phyloP scores from a whole-genome alignment of 2,888 invertebrate genomes.

The Agonopterix subpropinquella region DNA sequence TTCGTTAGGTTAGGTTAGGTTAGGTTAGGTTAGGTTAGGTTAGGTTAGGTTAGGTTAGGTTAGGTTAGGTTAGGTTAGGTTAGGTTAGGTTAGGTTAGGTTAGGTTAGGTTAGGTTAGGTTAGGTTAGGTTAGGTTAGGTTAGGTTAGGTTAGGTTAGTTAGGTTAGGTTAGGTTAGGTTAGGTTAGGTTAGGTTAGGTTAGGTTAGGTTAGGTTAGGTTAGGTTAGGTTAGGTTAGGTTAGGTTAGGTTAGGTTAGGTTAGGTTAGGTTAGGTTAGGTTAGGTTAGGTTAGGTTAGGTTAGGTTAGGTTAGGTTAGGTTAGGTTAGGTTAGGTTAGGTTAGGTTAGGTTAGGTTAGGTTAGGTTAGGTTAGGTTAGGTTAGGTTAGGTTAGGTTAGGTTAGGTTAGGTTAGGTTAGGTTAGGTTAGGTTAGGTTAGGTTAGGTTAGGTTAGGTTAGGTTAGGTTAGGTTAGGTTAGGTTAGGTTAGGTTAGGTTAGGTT shows the following conservation, averaged over 20 bases:
- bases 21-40: slow-evolving; percentile 8
- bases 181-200: slow-evolving; percentile 15
- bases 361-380: slow-evolving; percentile 10
- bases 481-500: slow-evolving; percentile 13
- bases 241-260: slow-evolving; percentile 16
- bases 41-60: slow-evolving; percentile 19
- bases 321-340: slow-evolving; percentile 11
- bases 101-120: slow-evolving; percentile 15
- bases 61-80: slow-evolving; percentile 21
- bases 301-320: slow-evolving; percentile 11
- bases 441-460: slow-evolving; percentile 15
- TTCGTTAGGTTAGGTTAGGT: slow-evolving; percentile 9
- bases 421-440: slow-evolving; percentile 13
- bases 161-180: slow-evolving; percentile 13
- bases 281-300: slow-evolving; percentile 12
- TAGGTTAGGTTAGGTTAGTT: slow-evolving; percentile 17
- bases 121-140: slow-evolving; percentile 15
- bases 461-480: slow-evolving; percentile 15
- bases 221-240: slow-evolving; percentile 16
- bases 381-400: slow-evolving; percentile 12
- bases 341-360: slow-evolving; percentile 11
- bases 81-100: slow-evolving; percentile 19
- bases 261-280: slow-evolving; percentile 13
- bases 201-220: slow-evolving; percentile 17
- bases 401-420: slow-evolving; percentile 6